Percentiles rank a stretch among this genome's conserved stretches.
Evolutionary conservation across 2,797 vertebrate species (phyloP).

Genomic region (Cossypha polioptera): DNA sequence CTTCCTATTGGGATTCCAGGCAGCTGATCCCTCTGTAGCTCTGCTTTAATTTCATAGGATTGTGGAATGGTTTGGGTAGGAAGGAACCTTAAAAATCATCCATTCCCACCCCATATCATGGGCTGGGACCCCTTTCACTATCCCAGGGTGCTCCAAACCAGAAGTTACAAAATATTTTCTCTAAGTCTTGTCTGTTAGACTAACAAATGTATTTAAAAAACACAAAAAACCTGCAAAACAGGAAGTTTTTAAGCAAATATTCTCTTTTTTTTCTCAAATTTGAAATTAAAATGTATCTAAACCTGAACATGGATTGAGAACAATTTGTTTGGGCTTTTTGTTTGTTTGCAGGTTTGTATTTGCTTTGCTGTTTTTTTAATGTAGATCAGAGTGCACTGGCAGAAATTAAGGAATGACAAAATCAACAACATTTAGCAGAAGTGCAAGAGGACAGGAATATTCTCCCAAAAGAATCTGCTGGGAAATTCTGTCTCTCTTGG

Average conservation of each 20-base stretch:
- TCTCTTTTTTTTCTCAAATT: not conserved
- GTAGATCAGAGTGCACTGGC: not conserved
- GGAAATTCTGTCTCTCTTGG: not conserved
- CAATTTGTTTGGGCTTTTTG: not conserved
- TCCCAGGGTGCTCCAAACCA: too few relatives aligned
- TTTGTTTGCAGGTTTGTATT: not conserved
- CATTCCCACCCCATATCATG: not conserved
- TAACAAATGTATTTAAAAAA: not conserved
- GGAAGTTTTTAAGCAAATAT: not conserved
- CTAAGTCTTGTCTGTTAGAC: not conserved
- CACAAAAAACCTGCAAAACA: not conserved
- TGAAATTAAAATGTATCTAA: not conserved
- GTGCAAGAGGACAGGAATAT: not conserved
- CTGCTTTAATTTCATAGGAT: not conserved
- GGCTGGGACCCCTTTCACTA: not conserved
- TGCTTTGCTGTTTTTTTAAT: not conserved
- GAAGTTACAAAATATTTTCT: too few relatives aligned
- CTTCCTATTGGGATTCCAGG: not conserved
- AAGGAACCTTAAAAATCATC: not conserved
- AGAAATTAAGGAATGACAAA: not conserved
- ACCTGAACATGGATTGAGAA: not conserved
- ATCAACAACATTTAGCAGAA: accelerated
- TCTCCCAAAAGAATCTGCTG: not conserved
- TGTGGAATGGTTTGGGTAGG: not conserved
- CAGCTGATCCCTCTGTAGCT: not conserved